Percentiles rank a stretch among this genome's conserved stretches.
These are phyloP conservation scores for Andricus quercusramuli DNA, from an alignment of 2,888 invertebrate species.

Conservation along the genomic window DNA sequence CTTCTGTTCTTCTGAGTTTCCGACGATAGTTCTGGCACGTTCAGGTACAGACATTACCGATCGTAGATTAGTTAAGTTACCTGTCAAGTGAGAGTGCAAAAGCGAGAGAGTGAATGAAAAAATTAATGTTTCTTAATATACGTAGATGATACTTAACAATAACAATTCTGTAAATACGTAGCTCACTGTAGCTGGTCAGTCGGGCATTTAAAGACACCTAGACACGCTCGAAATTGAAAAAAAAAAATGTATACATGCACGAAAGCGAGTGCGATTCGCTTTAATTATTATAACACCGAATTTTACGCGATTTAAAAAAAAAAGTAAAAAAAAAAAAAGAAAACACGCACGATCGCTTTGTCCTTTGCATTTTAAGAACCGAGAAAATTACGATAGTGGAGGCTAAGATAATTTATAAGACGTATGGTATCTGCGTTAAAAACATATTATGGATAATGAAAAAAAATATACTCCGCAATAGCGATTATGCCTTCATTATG, in stretches of 20 bases:
- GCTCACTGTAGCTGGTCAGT: constrained; percentile 73
- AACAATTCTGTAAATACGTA: constrained; percentile 66
- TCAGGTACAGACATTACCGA: constrained; percentile 43
- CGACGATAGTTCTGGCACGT: constrained; percentile 27
- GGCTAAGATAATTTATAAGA: constrained; percentile 68
- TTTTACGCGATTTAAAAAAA: constrained; percentile 10
- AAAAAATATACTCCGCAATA: constrained; percentile 67
- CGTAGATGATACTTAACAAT: constrained; percentile 60
- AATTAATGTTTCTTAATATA: constrained; percentile 68
- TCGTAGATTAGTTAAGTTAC: constrained; percentile 44
- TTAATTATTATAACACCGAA: constrained; percentile 48
- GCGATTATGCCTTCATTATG: constrained; percentile 73
- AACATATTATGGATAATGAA: constrained; percentile 64
- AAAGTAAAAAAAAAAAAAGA: constrained; percentile 27
- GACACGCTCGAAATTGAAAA: constrained; percentile 37
- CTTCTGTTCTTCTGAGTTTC: constrained; percentile 26
- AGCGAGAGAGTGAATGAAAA: constrained; percentile 50
- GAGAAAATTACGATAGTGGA: constrained; percentile 59
- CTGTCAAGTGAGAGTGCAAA: constrained; percentile 45
- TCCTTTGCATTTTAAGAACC: constrained; percentile 46
- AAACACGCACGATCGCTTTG: constrained; percentile 48
- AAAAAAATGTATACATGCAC: not conserved
- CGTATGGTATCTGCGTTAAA: constrained; percentile 67
- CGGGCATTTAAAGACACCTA: constrained; percentile 64
- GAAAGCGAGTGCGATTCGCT: constrained; percentile 37